phyloP scores from a whole-genome alignment of 2,113 vertebrate genomes.

The Rhagologus leucostigma region DNA sequence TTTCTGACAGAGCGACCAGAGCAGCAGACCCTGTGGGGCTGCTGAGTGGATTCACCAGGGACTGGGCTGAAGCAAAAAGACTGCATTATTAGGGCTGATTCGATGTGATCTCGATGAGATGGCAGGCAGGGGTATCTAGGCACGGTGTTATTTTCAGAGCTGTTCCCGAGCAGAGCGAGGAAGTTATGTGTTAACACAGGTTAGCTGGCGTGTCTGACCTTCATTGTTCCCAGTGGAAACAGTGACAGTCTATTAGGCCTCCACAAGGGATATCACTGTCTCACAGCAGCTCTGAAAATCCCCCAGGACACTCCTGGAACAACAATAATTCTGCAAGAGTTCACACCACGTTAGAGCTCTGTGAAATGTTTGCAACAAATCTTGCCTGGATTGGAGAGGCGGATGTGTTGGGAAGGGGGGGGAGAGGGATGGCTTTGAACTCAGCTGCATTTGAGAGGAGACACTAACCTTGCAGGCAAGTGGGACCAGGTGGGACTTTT shows the following conservation, averaged over 20 bases:
- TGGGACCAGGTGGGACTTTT: neutral
- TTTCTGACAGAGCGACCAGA: neutral
- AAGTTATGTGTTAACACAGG: constrained; percentile 33
- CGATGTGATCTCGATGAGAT: neutral
- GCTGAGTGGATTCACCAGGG: neutral
- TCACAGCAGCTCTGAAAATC: constrained; percentile 55
- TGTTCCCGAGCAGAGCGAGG: neutral
- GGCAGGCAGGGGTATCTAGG: neutral
- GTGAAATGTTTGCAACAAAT: constrained; percentile 37
- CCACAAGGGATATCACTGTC: constrained; percentile 47
- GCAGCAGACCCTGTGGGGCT: neutral
- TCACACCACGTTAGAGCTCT: constrained; percentile 20
- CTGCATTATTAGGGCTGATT: neutral
- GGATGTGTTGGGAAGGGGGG: neutral
- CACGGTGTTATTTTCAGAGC: neutral
- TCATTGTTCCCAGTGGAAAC: constrained; percentile 58
- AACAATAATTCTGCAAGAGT: constrained; percentile 51
- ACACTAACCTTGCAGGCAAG: neutral
- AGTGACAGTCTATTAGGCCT: constrained; percentile 57
- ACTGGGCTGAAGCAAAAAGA: neutral
- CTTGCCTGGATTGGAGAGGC: neutral
- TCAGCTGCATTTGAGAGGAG: neutral
- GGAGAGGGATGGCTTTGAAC: neutral
- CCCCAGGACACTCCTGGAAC: constrained; percentile 50
- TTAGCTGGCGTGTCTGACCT: constrained; percentile 56